Conservation (phyloP, 2,888 invertebrate genomes). For the Diadegma fenestrale region DNA sequence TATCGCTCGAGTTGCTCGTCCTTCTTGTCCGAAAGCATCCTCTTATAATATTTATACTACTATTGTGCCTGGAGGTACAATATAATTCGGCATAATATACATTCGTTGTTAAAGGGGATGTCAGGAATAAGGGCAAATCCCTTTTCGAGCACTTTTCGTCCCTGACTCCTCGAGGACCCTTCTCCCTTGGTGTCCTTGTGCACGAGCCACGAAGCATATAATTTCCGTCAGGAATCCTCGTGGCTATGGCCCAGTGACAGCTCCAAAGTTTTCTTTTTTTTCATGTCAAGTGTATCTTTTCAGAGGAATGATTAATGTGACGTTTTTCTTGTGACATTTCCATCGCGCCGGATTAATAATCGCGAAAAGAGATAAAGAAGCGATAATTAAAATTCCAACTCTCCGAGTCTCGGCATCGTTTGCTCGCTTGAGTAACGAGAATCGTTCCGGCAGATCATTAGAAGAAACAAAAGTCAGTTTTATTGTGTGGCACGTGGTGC, state of each 20-base stretch:
- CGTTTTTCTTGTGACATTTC: no score
- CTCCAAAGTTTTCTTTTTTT: neutral
- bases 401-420: neutral
- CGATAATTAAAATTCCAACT: neutral
- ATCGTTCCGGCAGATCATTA: no score
- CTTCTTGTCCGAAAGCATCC: slow-evolving; percentile 5
- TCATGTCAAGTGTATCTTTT: neutral
- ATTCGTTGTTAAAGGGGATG: slow-evolving; percentile 51
- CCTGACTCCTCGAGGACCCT: slow-evolving; percentile 34
- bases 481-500: neutral
- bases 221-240: slow-evolving; percentile 28
- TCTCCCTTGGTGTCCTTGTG: neutral
- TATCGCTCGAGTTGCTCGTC: slow-evolving; percentile 18
- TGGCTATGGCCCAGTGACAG: neutral
- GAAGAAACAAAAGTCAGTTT: neutral
- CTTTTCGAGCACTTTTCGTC: slow-evolving; percentile 33
- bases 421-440: no score
- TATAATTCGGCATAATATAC: slow-evolving; percentile 61
- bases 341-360: no score
- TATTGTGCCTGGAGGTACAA: slow-evolving; percentile 53
- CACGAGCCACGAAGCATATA: slow-evolving; percentile 5
- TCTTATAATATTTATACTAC: slow-evolving; percentile 60
- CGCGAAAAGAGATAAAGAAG: neutral
- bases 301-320: neutral
- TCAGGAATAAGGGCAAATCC: slow-evolving; percentile 50